These are phyloP conservation scores for Capreolus pygargus DNA, from an alignment of 2,113 vertebrate genomes.

Conservation along the genomic window DNA sequence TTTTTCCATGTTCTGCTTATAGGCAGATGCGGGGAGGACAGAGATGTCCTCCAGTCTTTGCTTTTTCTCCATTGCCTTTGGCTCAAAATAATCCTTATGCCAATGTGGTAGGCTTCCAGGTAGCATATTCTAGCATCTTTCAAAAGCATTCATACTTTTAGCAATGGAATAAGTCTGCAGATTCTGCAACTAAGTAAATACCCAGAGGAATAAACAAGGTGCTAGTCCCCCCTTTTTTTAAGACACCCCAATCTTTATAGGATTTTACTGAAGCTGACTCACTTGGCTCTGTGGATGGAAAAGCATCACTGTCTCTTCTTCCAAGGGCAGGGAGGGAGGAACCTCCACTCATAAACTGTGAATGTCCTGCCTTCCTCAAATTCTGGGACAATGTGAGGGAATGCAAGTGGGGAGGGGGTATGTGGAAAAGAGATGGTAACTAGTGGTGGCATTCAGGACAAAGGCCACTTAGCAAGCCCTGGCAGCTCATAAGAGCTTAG, in stretches of 20 bases:
- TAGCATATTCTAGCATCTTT: background rate
- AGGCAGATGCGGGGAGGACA: background rate
- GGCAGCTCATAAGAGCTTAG: background rate
- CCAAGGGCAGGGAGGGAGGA: background rate
- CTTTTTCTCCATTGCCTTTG: background rate
- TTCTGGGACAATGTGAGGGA: background rate
- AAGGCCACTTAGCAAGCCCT: background rate
- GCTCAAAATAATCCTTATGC: background rate
- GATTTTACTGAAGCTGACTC: background rate
- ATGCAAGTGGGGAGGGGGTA: fast-evolving
- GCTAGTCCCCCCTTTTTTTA: background rate
- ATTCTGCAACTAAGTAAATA: slow-evolving; percentile 20
- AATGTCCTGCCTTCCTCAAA: background rate
- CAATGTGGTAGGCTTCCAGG: background rate
- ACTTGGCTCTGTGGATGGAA: slow-evolving; percentile 3
- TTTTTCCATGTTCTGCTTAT: background rate
- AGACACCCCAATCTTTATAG: background rate
- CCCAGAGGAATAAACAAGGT: background rate
- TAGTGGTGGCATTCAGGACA: background rate
- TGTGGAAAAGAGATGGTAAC: background rate
- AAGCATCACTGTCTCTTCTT: background rate
- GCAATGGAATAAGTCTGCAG: background rate
- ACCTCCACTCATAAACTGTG: background rate
- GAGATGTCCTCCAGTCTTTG: background rate
- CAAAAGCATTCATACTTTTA: background rate